Evolutionary conservation across 2,797 vertebrate species (phyloP), one percentile per base, ranked within the genome.

Genomic region (Cirrhinus molitorella): DNA sequence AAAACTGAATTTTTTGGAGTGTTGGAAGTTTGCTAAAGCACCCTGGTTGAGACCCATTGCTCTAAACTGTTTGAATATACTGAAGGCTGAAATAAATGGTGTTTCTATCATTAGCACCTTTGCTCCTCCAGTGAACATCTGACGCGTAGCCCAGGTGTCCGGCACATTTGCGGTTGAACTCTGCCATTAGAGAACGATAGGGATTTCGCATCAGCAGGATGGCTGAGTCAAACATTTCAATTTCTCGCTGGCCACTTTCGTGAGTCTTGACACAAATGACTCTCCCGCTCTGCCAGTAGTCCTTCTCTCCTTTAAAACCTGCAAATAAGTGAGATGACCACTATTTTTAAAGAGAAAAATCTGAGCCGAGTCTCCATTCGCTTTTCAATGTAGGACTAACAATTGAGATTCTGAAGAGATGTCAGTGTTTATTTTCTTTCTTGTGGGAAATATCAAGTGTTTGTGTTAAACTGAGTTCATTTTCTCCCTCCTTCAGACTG

Each of bases 281-380:
- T 81, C 98, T 96, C 43, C 97, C 95, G 0, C 97, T 99, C 92
- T 96, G 96, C 98, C 98, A 99, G 90, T 97, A 98, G 90, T 99
- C 98, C 89, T 99, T 99, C 92, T 99, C 98, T 0, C 98, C 98
- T 93, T 98, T 99, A 88, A 99, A 99, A 85, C 98, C 98, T 99
- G 23, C 37, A 71, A 21, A 53, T 14, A 51, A 7, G 65, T 61
- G 13, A 61, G 25, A 28, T 6, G 28, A 61, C 57, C 23, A 14
- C 57, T 5, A 59, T 25, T 14, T 25, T 12, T 59, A 25, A 61
- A 23, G 53, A 57, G 53, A 25, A 2, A 25, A 4, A 13, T 59
- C 9, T 57, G 10, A 57, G 23, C n/a, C 5, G 5, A 59, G 55
- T 57, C 55, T 57, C n/a, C 12, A 57, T 57, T 25, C 25, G 23